These are phyloP conservation scores for Venusia cambrica DNA, from an alignment of 2,888 invertebrate species.

Conservation along the genomic window DNA sequence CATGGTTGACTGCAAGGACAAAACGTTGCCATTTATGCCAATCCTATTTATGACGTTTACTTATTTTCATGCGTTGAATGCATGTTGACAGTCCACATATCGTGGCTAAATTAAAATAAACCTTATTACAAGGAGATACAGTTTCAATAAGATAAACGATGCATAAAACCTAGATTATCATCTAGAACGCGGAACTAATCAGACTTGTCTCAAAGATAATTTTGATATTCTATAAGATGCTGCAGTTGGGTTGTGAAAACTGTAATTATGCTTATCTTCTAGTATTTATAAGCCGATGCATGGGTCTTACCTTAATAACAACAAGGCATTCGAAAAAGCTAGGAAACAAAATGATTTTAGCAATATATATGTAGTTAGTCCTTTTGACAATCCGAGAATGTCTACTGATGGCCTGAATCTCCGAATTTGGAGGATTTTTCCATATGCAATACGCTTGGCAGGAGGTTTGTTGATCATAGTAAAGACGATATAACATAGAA, in stretches of 20 bases:
- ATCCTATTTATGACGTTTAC: slow-evolving; percentile 7
- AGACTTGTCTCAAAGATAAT: slow-evolving; percentile 37
- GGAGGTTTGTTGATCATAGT: too few relatives aligned
- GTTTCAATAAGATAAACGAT: slow-evolving; percentile 4
- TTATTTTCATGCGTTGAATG: slow-evolving; percentile 1
- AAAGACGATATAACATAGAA: too few relatives aligned
- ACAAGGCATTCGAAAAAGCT: too few relatives aligned
- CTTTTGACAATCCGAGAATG: too few relatives aligned
- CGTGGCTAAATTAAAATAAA: slow-evolving; percentile 1
- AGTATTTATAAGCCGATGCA: too few relatives aligned
- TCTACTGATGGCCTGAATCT: too few relatives aligned
- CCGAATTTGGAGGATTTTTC: too few relatives aligned
- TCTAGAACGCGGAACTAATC: slow-evolving; percentile 44
- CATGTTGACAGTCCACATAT: slow-evolving; percentile 1
- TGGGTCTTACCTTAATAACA: too few relatives aligned
- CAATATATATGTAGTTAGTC: too few relatives aligned
- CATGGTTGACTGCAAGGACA: slow-evolving; percentile 4
- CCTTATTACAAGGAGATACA: slow-evolving; percentile 4
- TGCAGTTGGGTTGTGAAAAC: slow-evolving; percentile 10
- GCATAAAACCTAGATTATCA: slow-evolving; percentile 18
- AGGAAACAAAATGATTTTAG: too few relatives aligned
- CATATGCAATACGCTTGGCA: too few relatives aligned
- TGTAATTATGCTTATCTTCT: slow-evolving; percentile 5
- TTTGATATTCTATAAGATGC: slow-evolving; percentile 31
- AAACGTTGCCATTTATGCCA: neutral